Conservation (phyloP, 2,113 vertebrate genomes). For the Poeciliopsis retropinna region DNA sequence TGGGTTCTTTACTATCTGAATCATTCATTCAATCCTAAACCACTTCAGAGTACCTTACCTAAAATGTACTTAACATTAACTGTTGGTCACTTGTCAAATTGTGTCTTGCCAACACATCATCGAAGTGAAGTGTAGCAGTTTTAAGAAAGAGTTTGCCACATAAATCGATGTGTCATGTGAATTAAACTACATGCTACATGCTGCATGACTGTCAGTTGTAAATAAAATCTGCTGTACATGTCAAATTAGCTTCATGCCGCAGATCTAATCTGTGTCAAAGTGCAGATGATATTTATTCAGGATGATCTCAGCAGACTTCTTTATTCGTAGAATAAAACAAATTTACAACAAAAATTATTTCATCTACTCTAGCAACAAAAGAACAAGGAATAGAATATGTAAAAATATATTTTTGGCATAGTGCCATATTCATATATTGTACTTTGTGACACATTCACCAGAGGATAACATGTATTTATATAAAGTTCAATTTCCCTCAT, state of each 20-base stretch:
- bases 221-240: constrained; percentile 13
- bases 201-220: constrained; percentile 1
- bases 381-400: constrained; percentile 35
- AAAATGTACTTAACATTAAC: neutral
- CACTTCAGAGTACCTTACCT: neutral
- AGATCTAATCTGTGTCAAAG: neutral
- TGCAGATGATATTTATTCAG: neutral
- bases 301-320: neutral
- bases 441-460: neutral
- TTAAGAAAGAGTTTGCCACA: neutral
- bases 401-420: neutral
- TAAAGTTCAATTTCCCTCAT: neutral
- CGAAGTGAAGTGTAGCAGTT: neutral
- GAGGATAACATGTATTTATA: neutral
- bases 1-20: constrained; percentile 1
- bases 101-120: neutral
- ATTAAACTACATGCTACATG: neutral
- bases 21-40: neutral
- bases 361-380: constrained; percentile 5
- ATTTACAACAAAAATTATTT: neutral
- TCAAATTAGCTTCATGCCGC: constrained; percentile 1
- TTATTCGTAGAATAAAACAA: constrained; percentile 9
- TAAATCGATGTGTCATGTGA: neutral
- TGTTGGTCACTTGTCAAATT: neutral
- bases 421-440: neutral